Base-by-base conservation (phyloP, 1,140 invertebrate species). In the Diorhabda carinulata region DNA sequence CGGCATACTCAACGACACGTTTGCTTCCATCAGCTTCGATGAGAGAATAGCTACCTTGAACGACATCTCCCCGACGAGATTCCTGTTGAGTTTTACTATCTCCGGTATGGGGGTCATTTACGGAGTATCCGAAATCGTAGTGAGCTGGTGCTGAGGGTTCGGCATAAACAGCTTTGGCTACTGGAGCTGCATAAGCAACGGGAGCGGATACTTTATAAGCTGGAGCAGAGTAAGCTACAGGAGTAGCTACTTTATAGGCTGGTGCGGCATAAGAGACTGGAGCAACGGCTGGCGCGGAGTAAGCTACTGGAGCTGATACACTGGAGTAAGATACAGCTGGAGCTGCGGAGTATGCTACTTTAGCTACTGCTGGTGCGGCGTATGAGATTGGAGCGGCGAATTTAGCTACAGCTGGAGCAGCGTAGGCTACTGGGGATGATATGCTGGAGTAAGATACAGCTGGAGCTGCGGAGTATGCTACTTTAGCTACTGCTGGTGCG, bases 1-100 rank as follows among this genome's bases (percentile, higher is more conserved):
- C 83, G 43, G 84, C 82, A 76, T 86, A 86, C 73, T 83, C 79
- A 58, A 86, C 84, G 58, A 83, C 84, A 71, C 84, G 81, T 57
- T 84, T 78, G 70, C 81, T 82, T 71, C 85, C 85, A 71, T 86
- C 85, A 44, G 85, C 81, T 73, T 85, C 84, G 10, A 84, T 79
- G 59, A 85, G 80, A n/a, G 74, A 73, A 71, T 78, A 78, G n/a
- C 70, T 70, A 45, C 72, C 72, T 25, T 68, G 66, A 9, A 73
- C 72, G 44, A 69, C 66, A 60, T 78, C 74, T 57, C 77, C 77
- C 45, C 72, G 67, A 57, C 76, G 71, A 4, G 70, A 66, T 73
- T 77, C 76, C 43, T 76, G 65, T 59, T 77, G 76, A 5, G 57
- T 64, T 58, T 78, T 76, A 64, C 43, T 71, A 66, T 78, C 75